phyloP scores from a whole-genome alignment of 2,888 invertebrate species.

The Allacma fusca region DNA sequence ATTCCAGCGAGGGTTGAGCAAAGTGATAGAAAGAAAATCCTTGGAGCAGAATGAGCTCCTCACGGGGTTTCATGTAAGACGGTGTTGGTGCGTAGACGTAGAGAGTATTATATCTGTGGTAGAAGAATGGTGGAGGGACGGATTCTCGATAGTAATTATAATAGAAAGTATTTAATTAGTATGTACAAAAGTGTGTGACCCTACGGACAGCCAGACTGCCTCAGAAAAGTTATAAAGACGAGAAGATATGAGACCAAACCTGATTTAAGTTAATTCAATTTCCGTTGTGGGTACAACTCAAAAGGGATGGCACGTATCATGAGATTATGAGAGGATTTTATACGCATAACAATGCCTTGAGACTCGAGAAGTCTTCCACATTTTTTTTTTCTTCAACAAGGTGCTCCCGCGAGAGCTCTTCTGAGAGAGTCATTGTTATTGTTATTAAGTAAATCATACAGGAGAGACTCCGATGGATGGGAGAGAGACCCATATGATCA shows the following conservation, averaged over 20 bases:
- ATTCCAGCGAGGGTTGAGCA: slow-evolving; percentile 3
- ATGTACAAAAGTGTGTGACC: slow-evolving; percentile 27
- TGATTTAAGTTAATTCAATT: slow-evolving; percentile 24
- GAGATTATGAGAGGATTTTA: slow-evolving; percentile 21
- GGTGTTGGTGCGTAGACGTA: no score
- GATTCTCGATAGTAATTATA: slow-evolving; percentile 6
- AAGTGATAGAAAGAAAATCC: slow-evolving; percentile 16
- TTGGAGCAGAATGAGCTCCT: slow-evolving; percentile 3
- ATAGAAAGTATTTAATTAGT: slow-evolving; percentile 24
- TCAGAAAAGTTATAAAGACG: slow-evolving; percentile 4
- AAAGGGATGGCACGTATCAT: slow-evolving; percentile 14
- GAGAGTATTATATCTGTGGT: no score
- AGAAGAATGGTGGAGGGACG: neutral
- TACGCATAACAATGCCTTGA: neutral
- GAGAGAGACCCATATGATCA: slow-evolving; percentile 9
- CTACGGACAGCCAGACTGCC: neutral
- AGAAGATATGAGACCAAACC: slow-evolving; percentile 17
- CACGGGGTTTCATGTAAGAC: neutral
- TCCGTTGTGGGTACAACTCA: slow-evolving; percentile 24
- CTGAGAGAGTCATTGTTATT: neutral
- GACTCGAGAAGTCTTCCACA: slow-evolving; percentile 7
- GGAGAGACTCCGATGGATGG: neutral
- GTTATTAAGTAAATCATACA: slow-evolving; percentile 20
- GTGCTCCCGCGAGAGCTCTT: neutral
- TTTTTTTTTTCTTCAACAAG: slow-evolving; percentile 16